These are phyloP conservation scores for Lissocephala sabroskyi DNA, from an alignment of 2,888 invertebrate genomes.

Conservation along the genomic window DNA sequence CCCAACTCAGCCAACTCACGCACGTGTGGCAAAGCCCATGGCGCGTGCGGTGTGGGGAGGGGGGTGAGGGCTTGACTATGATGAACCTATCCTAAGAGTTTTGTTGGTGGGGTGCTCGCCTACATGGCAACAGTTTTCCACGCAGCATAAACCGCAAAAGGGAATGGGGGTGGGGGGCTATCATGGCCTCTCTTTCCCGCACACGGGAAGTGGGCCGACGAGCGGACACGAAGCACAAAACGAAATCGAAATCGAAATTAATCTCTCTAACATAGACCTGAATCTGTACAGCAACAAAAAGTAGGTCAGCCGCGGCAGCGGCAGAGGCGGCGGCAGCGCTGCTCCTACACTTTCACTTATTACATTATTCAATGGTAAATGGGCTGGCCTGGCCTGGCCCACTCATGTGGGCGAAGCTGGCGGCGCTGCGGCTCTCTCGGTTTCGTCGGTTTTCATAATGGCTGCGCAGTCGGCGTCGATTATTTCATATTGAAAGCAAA, in stretches of 20 bases:
- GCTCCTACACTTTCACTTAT: conserved; percentile 86
- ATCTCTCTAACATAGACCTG: conserved; percentile 89
- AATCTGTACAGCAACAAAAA: conserved; percentile 80
- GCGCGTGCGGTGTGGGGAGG: background rate
- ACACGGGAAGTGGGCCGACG: too few relatives aligned
- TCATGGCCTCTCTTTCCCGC: background rate
- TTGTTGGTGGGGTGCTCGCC: conserved; percentile 40
- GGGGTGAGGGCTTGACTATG: too few relatives aligned
- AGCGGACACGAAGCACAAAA: conserved; percentile 26
- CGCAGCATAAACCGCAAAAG: conserved; percentile 14
- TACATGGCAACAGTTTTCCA: conserved; percentile 51
- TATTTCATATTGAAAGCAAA: conserved; percentile 73
- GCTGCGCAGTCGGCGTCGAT: conserved; percentile 34
- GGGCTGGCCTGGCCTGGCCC: conserved; percentile 11
- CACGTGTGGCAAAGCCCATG: conserved; percentile 1
- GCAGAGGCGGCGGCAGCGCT: conserved; percentile 24
- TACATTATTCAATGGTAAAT: conserved; percentile 77
- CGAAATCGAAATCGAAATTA: conserved; percentile 66
- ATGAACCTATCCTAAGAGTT: conserved; percentile 55
- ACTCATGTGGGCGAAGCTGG: conserved; percentile 47
- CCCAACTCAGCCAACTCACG: too few relatives aligned
- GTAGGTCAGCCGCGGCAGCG: conserved; percentile 80
- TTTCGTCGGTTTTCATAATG: conserved; percentile 21
- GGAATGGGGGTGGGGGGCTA: too few relatives aligned
- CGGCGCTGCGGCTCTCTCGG: conserved; percentile 19